Conservation (phyloP, 2,113 vertebrate genomes). For the Charina bottae region DNA sequence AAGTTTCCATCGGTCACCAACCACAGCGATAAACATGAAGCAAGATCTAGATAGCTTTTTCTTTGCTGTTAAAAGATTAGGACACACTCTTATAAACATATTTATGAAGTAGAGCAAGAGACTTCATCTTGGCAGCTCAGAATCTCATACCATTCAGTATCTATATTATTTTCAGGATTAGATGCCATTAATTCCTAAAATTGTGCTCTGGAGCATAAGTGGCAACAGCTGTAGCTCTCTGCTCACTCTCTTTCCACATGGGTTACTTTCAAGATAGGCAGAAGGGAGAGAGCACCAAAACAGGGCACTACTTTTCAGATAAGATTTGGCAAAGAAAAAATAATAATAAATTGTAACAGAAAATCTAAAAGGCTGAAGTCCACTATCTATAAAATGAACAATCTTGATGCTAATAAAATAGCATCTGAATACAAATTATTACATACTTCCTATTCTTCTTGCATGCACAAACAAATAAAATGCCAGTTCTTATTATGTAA, state of each 20-base stretch:
- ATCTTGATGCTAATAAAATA: slow-evolving; percentile 60
- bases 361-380: slow-evolving; percentile 46
- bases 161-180: slow-evolving; percentile 72
- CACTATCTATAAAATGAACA: slow-evolving; percentile 49
- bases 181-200: slow-evolving; percentile 72
- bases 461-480: slow-evolving; percentile 56
- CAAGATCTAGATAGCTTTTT: slow-evolving; percentile 38
- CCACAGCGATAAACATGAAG: slow-evolving; percentile 42
- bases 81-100: slow-evolving; percentile 53
- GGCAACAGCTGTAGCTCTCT: slow-evolving; percentile 70
- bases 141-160: slow-evolving; percentile 49
- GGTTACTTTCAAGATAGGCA: slow-evolving; percentile 66
- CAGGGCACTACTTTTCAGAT: slow-evolving; percentile 29
- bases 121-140: slow-evolving; percentile 53
- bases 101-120: slow-evolving; percentile 63
- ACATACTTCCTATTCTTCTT: slow-evolving; percentile 54
- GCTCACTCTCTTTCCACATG: slow-evolving; percentile 70
- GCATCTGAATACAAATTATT: slow-evolving; percentile 51
- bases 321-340: slow-evolving; percentile 33
- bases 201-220: slow-evolving; percentile 74
- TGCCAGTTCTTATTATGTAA: slow-evolving; percentile 74
- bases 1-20: slow-evolving; percentile 48
- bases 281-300: slow-evolving; percentile 34
- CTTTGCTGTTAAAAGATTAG: slow-evolving; percentile 42
- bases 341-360: slow-evolving; percentile 36